Conservation (phyloP, 2,888 invertebrate genomes). For the Octonoba sinensis region DNA sequence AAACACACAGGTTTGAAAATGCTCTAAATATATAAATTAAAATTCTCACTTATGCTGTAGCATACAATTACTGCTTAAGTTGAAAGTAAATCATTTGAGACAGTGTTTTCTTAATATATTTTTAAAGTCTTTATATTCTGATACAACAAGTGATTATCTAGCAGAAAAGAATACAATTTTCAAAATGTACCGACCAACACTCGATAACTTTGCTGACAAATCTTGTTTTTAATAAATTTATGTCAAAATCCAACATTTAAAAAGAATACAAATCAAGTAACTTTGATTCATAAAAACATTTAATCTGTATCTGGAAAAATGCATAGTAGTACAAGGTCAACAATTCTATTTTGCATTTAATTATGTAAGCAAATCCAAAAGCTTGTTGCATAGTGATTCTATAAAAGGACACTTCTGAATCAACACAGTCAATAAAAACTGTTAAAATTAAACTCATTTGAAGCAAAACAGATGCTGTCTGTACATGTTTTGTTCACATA, state of each 20-base stretch:
- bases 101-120: too few species aligned
- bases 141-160: neutral
- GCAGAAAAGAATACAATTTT: neutral
- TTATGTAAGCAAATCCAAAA: neutral
- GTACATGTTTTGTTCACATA: slow-evolving; percentile 59
- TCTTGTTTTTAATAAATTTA: too few species aligned
- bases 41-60: too few species aligned
- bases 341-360: neutral
- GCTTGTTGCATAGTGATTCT: slow-evolving; percentile 37
- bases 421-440: slow-evolving; percentile 14
- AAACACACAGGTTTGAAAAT: too few species aligned
- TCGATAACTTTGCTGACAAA: neutral
- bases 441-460: neutral
- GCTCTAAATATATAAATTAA: too few species aligned
- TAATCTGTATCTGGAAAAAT: neutral
- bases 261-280: neutral
- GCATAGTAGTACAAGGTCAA: neutral
- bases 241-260: neutral
- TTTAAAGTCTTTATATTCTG: too few species aligned
- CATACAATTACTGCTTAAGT: too few species aligned
- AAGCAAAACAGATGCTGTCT: neutral
- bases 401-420: slow-evolving; percentile 59
- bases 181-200: neutral
- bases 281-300: neutral
- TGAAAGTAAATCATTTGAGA: too few species aligned